Base-by-base conservation (phyloP, 2,113 vertebrate species). In the Callocephalon fimbriatum region DNA sequence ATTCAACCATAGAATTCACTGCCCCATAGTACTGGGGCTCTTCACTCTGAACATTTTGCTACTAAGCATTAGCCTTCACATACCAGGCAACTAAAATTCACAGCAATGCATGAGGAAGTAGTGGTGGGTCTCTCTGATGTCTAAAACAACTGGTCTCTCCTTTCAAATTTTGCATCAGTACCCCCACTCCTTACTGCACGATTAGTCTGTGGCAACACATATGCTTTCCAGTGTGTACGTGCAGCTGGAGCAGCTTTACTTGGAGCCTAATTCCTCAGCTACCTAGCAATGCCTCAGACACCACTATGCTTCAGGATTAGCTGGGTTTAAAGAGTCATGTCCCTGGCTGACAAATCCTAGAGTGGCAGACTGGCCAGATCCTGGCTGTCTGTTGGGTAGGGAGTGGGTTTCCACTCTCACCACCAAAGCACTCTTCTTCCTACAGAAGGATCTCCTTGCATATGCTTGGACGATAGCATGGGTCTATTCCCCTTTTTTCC, bases 231-330 rank as follows among this genome's bases (percentile, higher is more conserved):
- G 38, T 1, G 10, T 17, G 67, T 21, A 47, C 51, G 2, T 9
- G 53, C 48, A 40, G 62, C 53, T 35, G 31, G 66, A 86, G 50
- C 79, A 42, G 95, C 45, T 95, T 92, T 80, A 62, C 6, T 66
- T 44, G 35, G 45, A 88, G 44, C 61, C 53, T 90, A 88, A 95
- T 90, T 80, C 82, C 68, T 90, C 42, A 19, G 63, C 53, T 67
- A 44, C 53, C 53, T 59, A 21, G 88, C 45, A 63, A 92, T 50
- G 81, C 51, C 90, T 74, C 96, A 95, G 90, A 95, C 91, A 71
- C 62, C 2, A 0, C 40, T 19, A 1, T 32, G 67, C 44, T 20
- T 74, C 37, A 40, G 78, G 88, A 95, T 95, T 95, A 95, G 71
- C 83, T 59, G 42, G 63, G 45, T 0, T 97, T 95, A 92, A 44